A percentile compares a stretch with the other conserved stretches of the same genome.
phyloP scores from a whole-genome alignment of 2,113 vertebrate genomes.

The Oncorhynchus kisutch region DNA sequence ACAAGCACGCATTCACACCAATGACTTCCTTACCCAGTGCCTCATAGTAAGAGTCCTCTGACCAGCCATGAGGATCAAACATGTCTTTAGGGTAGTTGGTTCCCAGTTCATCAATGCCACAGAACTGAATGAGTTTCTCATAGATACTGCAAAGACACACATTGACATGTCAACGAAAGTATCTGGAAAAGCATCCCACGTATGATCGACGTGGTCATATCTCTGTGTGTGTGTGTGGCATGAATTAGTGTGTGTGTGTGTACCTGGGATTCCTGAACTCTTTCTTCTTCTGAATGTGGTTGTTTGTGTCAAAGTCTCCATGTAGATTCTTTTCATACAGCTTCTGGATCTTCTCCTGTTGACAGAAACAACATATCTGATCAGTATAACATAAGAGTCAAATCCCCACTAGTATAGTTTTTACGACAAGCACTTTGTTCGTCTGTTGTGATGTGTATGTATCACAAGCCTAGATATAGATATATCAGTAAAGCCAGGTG shows the following conservation, averaged over 20 bases:
- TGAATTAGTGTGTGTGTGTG: conserved; percentile 1
- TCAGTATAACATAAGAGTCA: too few species aligned
- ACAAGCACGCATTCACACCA: not conserved
- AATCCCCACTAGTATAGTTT: too few species aligned
- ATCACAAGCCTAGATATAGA: too few species aligned
- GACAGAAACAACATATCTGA: conserved; percentile 6
- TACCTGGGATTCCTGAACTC: conserved; percentile 98
- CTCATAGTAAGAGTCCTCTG: conserved; percentile 97
- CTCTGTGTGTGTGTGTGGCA: too few species aligned
- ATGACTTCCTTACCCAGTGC: conserved; percentile 75
- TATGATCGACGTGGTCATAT: too few species aligned
- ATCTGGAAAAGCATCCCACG: not conserved
- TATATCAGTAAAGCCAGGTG: too few species aligned
- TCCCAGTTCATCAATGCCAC: conserved; percentile 93
- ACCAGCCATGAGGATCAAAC: conserved; percentile 98
- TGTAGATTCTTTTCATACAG: conserved; percentile 92
- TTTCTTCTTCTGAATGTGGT: conserved; percentile 95
- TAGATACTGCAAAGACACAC: conserved; percentile 84
- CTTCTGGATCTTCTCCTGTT: conserved; percentile 94
- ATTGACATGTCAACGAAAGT: not conserved
- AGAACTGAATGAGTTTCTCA: conserved; percentile 98
- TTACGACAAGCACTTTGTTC: too few species aligned
- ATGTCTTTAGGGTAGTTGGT: conserved; percentile 99
- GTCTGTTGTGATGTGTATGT: too few species aligned
- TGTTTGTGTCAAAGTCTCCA: conserved; percentile 96